Percentiles rank a stretch among this genome's conserved stretches.
phyloP scores from a whole-genome alignment of 2,797 vertebrate genomes.

The Oophaga sylvatica region DNA sequence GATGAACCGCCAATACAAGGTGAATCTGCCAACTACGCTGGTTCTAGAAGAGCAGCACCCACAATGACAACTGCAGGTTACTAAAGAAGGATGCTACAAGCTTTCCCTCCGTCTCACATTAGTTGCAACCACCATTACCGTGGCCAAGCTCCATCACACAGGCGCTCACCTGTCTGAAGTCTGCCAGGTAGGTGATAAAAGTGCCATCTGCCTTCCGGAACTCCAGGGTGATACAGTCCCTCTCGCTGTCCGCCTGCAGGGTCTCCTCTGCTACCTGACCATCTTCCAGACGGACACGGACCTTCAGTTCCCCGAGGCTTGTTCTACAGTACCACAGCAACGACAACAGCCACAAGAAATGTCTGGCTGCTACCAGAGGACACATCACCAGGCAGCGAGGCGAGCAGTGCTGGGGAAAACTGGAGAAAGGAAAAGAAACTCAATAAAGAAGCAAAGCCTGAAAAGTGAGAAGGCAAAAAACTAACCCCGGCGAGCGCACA shows the following conservation, averaged over 20 bases:
- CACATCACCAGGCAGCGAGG: slow-evolving; percentile 59
- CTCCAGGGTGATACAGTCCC: slow-evolving; percentile 87
- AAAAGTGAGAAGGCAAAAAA: neutral
- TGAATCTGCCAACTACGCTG: too few species aligned
- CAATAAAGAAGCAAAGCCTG: neutral
- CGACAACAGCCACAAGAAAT: slow-evolving; percentile 64
- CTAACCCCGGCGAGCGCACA: neutral
- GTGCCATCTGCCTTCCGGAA: slow-evolving; percentile 89
- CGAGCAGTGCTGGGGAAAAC: neutral
- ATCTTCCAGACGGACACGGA: slow-evolving; percentile 87
- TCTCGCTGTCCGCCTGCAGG: slow-evolving; percentile 89
- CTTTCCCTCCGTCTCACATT: neutral
- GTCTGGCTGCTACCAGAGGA: slow-evolving; percentile 54
- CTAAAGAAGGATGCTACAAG: neutral
- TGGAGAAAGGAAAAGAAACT: neutral
- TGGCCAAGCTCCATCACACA: neutral
- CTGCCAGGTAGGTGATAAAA: slow-evolving; percentile 87
- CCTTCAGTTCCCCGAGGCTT: slow-evolving; percentile 82
- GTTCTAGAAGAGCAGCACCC: neutral
- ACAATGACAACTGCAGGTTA: neutral
- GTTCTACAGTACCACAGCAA: slow-evolving; percentile 59
- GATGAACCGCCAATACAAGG: too few species aligned
- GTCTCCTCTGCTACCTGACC: slow-evolving; percentile 91
- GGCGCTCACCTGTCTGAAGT: slow-evolving; percentile 89
- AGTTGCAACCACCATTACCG: neutral